Percentiles rank a stretch among this genome's conserved stretches.
phyloP scores from a whole-genome alignment of 1,140 invertebrate species.

The Danaus plexippus region DNA sequence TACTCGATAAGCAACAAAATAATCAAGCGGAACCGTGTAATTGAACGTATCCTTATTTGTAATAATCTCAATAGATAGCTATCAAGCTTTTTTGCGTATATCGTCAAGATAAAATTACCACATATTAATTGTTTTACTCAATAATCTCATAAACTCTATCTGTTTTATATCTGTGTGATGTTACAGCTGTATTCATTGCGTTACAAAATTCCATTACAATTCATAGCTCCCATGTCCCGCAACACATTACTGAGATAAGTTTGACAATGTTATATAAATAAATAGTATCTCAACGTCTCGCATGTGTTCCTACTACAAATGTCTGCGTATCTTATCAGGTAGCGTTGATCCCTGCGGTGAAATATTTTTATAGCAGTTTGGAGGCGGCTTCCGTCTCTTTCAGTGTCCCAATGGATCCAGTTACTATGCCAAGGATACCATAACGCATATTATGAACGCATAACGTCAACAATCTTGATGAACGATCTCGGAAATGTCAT shows the following conservation, averaged over 20 bases:
- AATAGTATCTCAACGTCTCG: conserved; percentile 41
- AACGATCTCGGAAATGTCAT: conserved; percentile 15
- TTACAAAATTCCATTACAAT: too few species aligned
- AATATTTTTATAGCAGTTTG: conserved; percentile 64
- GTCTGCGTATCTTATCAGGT: conserved; percentile 42
- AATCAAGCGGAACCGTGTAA: conserved; percentile 43
- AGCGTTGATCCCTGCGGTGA: conserved; percentile 39
- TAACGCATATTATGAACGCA: conserved; percentile 41
- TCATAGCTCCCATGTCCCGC: conserved; percentile 30
- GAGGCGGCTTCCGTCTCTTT: conserved; percentile 59
- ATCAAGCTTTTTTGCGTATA: conserved; percentile 31
- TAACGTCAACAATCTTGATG: conserved; percentile 37
- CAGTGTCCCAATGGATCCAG: conserved; percentile 43
- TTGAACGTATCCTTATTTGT: conserved; percentile 48
- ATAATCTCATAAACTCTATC: conserved; percentile 1
- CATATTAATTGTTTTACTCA: not conserved
- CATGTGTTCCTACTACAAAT: conserved; percentile 52
- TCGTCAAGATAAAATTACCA: conserved; percentile 35
- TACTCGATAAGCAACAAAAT: conserved; percentile 40
- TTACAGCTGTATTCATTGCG: too few species aligned
- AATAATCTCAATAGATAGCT: too few species aligned
- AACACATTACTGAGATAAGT: conserved; percentile 62
- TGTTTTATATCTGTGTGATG: conserved; percentile 14
- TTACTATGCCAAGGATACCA: conserved; percentile 51
- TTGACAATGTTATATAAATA: conserved; percentile 51